Percentiles rank a stretch among this genome's conserved stretches.
These are phyloP conservation scores for Listronotus oregonensis DNA, from an alignment of 1,140 invertebrate species.

Conservation along the genomic window DNA sequence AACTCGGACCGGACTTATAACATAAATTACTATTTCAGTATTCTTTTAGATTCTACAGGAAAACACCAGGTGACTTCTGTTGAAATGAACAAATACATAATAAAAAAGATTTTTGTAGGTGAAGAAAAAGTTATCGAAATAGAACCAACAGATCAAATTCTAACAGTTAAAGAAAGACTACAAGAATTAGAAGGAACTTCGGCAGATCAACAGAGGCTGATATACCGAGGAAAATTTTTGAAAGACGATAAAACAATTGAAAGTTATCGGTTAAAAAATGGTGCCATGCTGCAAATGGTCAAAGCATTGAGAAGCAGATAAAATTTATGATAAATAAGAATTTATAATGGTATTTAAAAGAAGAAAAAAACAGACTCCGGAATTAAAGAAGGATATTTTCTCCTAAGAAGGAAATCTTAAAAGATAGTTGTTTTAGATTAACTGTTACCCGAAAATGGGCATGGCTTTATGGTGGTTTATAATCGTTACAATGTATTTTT, in stretches of 20 bases:
- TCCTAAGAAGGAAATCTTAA: no score
- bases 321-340: not conserved
- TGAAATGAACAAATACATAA: no score
- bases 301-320: slow-evolving; percentile 44
- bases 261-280: slow-evolving; percentile 47
- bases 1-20: no score
- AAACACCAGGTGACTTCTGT: no score
- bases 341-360: slow-evolving; percentile 1
- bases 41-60: no score
- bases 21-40: no score
- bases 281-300: slow-evolving; percentile 45
- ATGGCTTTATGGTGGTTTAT: slow-evolving; percentile 13
- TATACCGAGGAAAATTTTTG: slow-evolving; percentile 48
- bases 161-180: slow-evolving; percentile 47
- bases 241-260: slow-evolving; percentile 46
- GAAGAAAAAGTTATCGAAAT: slow-evolving; percentile 47
- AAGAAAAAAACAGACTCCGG: not conserved
- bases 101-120: slow-evolving; percentile 23
- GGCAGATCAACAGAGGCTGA: slow-evolving; percentile 46
- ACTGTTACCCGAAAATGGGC: not conserved
- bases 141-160: slow-evolving; percentile 45
- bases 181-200: slow-evolving; percentile 46
- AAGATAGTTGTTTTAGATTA: not conserved
- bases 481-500: slow-evolving; percentile 12
- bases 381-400: not conserved